Conservation (phyloP, 2,797 vertebrate genomes). For the Sebastes matsubarae region DNA sequence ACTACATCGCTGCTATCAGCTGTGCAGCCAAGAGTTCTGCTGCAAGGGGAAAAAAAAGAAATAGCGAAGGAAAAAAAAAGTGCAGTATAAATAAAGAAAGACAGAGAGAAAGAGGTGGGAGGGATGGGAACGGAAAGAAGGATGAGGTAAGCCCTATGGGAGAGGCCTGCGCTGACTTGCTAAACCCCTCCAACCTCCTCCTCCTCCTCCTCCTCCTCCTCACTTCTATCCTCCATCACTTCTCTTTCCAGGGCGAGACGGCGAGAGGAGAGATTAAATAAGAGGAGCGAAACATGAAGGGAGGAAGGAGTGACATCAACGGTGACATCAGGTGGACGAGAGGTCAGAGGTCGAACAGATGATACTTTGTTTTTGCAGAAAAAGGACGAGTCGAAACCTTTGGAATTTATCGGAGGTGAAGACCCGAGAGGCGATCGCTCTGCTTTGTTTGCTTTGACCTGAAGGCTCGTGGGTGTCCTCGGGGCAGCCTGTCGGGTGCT, state of each 20-base stretch:
- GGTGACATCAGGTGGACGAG: slow-evolving; percentile 39
- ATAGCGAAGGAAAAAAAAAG: slow-evolving; percentile 19
- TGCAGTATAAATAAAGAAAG: slow-evolving; percentile 50
- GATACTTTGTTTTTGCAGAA: slow-evolving; percentile 34
- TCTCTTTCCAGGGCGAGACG: slow-evolving; percentile 38
- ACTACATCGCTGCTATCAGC: background rate
- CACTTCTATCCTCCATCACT: slow-evolving; percentile 26
- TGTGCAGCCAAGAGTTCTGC: slow-evolving; percentile 8
- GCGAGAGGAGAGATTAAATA: slow-evolving; percentile 26
- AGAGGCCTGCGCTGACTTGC: slow-evolving; percentile 36
- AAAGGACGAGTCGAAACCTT: background rate
- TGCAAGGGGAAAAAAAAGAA: background rate
- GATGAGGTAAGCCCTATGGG: slow-evolving; percentile 73
- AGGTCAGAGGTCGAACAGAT: slow-evolving; percentile 44
- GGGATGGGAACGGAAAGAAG: slow-evolving; percentile 72
- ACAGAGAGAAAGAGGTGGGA: slow-evolving; percentile 55
- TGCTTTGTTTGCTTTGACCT: slow-evolving; percentile 24
- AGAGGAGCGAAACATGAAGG: background rate
- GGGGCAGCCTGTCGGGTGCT: slow-evolving; percentile 6
- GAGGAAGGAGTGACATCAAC: slow-evolving; percentile 38
- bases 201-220: slow-evolving; percentile 6
- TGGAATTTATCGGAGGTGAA: slow-evolving; percentile 31
- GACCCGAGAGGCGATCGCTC: slow-evolving; percentile 14
- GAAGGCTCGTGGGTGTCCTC: slow-evolving; percentile 10
- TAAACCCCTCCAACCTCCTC: slow-evolving; percentile 42